These are phyloP conservation scores for Palythoa grandis DNA, from an alignment of 92 coral and sea anemone genomes.

Conservation along the genomic window DNA sequence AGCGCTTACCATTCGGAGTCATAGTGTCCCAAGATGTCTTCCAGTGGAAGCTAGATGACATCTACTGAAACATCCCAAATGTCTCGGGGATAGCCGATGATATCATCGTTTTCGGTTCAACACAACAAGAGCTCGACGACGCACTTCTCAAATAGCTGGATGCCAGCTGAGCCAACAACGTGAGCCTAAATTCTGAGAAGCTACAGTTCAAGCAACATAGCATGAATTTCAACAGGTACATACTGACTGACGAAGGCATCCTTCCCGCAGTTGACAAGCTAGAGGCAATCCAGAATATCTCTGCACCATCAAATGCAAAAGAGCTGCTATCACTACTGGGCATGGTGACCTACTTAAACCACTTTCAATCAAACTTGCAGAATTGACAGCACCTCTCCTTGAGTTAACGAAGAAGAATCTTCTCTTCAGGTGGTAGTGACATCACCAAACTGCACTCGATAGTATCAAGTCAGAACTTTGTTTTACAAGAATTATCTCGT, in stretches of 20 bases:
- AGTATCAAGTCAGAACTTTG: slow-evolving; percentile 60
- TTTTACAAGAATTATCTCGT: slow-evolving; percentile 46
- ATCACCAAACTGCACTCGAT: slow-evolving; percentile 62
- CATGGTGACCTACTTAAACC: slow-evolving; percentile 63
- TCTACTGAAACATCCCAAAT: slow-evolving; percentile 34
- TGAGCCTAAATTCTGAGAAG: slow-evolving; percentile 66
- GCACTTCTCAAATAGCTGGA: slow-evolving; percentile 54
- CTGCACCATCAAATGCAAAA: slow-evolving; percentile 52
- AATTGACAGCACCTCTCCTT: slow-evolving; percentile 56
- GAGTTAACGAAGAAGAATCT: slow-evolving; percentile 67
- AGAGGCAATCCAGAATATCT: slow-evolving; percentile 54
- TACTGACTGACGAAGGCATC: slow-evolving; percentile 57
- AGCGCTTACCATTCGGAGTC: not conserved
- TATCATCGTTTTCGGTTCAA: slow-evolving; percentile 58
- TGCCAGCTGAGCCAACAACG: slow-evolving; percentile 58
- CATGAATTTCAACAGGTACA: slow-evolving; percentile 58
- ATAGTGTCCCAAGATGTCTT: too few species aligned
- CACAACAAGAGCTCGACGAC: slow-evolving; percentile 40
- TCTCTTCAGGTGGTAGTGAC: slow-evolving; percentile 60
- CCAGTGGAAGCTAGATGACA: too few species aligned
- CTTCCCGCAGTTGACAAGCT: slow-evolving; percentile 59
- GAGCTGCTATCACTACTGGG: slow-evolving; percentile 66
- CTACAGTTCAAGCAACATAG: slow-evolving; percentile 66
- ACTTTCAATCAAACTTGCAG: slow-evolving; percentile 62
- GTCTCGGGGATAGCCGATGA: slow-evolving; percentile 43